Conservation (phyloP, 2,888 invertebrate genomes). For the Callyntrura guangdongensis region DNA sequence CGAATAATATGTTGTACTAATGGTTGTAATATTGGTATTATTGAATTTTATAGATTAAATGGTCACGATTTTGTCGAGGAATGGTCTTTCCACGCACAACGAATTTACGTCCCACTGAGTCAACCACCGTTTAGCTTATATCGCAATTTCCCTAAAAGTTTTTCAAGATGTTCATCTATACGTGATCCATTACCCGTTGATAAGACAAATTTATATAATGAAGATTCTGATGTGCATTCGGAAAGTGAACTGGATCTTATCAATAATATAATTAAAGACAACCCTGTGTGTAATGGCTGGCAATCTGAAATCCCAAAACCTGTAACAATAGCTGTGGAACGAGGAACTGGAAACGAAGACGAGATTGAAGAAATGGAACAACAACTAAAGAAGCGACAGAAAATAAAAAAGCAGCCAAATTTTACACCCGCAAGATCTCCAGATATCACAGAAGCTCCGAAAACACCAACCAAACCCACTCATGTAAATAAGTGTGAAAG, state of each 20-base stretch:
- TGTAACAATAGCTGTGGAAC: constrained; percentile 59
- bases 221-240: constrained; percentile 65
- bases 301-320: constrained; percentile 47
- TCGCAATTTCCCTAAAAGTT: constrained; percentile 29
- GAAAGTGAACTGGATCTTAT: constrained; percentile 63
- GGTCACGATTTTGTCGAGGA: constrained; percentile 72
- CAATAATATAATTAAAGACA: constrained; percentile 55
- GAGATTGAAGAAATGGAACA: constrained; percentile 66
- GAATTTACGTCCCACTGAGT: constrained; percentile 64
- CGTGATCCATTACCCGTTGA: constrained; percentile 48
- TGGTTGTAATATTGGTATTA: constrained; percentile 21
- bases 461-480: constrained; percentile 40
- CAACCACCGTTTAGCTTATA: constrained; percentile 63
- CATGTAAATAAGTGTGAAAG: constrained; percentile 31
- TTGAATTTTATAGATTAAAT: constrained; percentile 60
- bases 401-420: constrained; percentile 42
- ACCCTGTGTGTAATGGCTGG: constrained; percentile 50
- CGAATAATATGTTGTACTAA: neutral
- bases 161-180: constrained; percentile 22
- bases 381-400: constrained; percentile 42
- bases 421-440: constrained; percentile 71
- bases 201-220: constrained; percentile 14
- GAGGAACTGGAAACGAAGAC: constrained; percentile 69
- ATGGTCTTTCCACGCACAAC: constrained; percentile 70
- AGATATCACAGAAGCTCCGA: constrained; percentile 77